Base-by-base conservation (phyloP, 2,888 invertebrate genomes). In the Lasiommata megera region DNA sequence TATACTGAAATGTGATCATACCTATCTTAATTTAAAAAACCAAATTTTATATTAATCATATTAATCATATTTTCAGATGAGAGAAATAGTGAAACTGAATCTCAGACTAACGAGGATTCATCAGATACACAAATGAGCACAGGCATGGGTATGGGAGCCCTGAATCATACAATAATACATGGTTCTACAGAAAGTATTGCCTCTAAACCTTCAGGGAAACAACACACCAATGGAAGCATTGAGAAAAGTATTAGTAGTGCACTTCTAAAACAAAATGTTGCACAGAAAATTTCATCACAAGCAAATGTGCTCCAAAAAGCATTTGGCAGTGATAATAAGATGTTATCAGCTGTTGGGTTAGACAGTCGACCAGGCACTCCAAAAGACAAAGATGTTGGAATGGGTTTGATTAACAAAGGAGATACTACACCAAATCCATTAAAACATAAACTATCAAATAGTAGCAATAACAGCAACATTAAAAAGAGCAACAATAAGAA, bases 61-160 rank as follows among this genome's bases (percentile, higher is more conserved):
- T 9, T 11, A 14, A 37, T 37, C 6, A 14, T 40, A 14, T 76
- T 86, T 88, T 58, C 78, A 96, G 95, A 94, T 89, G 96, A 96
- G 79, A 93, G 95, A 72, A 95, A 96, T 76, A 97, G 96, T 84
- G 97, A 97, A 87, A 95, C 96, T 41, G 97, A 97, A 87, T 96
- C 96, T 11, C 96, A 96, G 79, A 95, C 95, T 57, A 93, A 94
- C 88, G 93, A 95, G 82, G 93, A 95, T 84, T 93, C 94, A 61
- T 93, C 93, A 73, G 93, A 95, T 79, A 93, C 94, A 79, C 92
- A 94, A 91, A 90, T 93, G 38, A 92, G 90, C 62, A 73, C 90
- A 37, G 79, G 80, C 37, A 67, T 87, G 44, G 92, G 88, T 61
- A 87, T 92, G 64, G 79, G 84, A 53, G 82, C 73, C 64, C 70